phyloP scores from a whole-genome alignment of 35 echinoderm and acorn worm genomes.

The Eucidaris tribuloides region DNA sequence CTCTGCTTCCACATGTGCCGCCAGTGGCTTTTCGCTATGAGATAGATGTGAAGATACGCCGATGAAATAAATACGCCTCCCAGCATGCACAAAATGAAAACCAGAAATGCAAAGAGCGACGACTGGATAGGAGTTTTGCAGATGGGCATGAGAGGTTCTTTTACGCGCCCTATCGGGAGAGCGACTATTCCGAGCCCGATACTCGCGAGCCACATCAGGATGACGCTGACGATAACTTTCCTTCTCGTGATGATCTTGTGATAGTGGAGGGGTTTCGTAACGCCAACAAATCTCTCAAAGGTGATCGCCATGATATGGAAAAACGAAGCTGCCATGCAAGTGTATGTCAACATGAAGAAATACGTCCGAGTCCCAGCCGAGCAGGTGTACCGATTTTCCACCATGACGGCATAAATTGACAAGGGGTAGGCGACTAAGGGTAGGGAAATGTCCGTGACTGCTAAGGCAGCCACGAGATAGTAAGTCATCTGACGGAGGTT shows the following conservation, averaged over 20 bases:
- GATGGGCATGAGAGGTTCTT: background rate
- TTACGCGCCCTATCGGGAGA: background rate
- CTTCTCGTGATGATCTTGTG: background rate
- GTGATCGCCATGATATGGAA: slow-evolving; percentile 24
- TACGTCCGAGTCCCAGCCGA: background rate
- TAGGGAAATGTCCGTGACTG: background rate
- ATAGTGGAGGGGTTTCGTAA: background rate
- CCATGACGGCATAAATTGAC: slow-evolving; percentile 17
- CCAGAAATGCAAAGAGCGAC: background rate
- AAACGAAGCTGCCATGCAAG: background rate
- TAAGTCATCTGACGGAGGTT: background rate
- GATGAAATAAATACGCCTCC: background rate
- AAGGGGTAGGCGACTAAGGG: background rate
- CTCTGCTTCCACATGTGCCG: background rate
- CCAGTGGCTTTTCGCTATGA: background rate
- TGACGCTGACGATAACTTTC: background rate
- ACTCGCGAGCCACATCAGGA: background rate
- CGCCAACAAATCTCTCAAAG: slow-evolving; percentile 5
- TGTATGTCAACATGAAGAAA: slow-evolving; percentile 9
- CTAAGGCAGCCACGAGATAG: background rate
- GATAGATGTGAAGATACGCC: slow-evolving; percentile 3
- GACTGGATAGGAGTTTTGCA: background rate
- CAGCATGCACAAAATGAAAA: background rate
- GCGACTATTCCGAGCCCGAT: background rate
- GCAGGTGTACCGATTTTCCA: slow-evolving; percentile 12